A percentile compares a stretch with the other conserved stretches of the same genome.
phyloP scores from a whole-genome alignment of 1,140 invertebrate genomes.

The Apis mellifera region Amel_HAv3.1 CM009942.2:8875001-8875500 shows the following conservation, averaged over 20 bases:
- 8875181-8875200: slow-evolving; percentile 85
- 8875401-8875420: slow-evolving; percentile 22
- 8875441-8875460: slow-evolving; percentile 2
- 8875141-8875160: slow-evolving; percentile 91
- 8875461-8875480: not conserved
- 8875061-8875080: slow-evolving; percentile 82
- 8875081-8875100: slow-evolving; percentile 79
- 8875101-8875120: slow-evolving; percentile 80
- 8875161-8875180: slow-evolving; percentile 95
- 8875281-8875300: slow-evolving; percentile 17
- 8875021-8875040: slow-evolving; percentile 96
- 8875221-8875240: not conserved
- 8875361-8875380: slow-evolving; percentile 2
- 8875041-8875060: slow-evolving; percentile 91
- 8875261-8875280: slow-evolving; percentile 21
- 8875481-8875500: slow-evolving; percentile 29
- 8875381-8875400: slow-evolving; percentile 4
- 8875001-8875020: slow-evolving; percentile 91
- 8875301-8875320: too few species aligned
- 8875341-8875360: slow-evolving; percentile 39
- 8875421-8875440: not conserved
- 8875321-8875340: too few species aligned
- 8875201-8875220: slow-evolving; percentile 21
- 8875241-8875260: slow-evolving; percentile 3
- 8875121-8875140: slow-evolving; percentile 85